Percentiles rank a stretch among this genome's conserved stretches.
Conservation (phyloP, 2,797 vertebrate genomes). For the Artibeus lituratus region DNA sequence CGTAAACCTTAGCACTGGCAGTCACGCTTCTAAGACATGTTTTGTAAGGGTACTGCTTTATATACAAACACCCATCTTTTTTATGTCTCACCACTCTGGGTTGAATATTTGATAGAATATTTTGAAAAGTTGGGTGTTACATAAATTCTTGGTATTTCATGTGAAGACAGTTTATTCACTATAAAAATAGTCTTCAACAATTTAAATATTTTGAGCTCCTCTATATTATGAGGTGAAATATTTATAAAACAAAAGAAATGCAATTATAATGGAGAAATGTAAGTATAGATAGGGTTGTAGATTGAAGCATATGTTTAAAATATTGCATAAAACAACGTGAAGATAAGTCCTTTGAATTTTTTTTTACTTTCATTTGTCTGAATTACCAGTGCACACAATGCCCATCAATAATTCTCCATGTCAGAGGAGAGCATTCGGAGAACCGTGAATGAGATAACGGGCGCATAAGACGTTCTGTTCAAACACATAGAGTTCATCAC, state of each 20-base stretch:
- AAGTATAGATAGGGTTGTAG: neutral
- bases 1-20: neutral
- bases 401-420: neutral
- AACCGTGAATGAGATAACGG: neutral
- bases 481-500: conserved; percentile 6
- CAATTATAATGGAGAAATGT: neutral
- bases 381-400: conserved; percentile 2
- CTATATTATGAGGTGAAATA: neutral
- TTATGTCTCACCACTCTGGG: neutral
- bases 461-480: conserved; percentile 29
- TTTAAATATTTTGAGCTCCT: neutral
- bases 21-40: neutral
- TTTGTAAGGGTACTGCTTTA: neutral
- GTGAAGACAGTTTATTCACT: neutral
- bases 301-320: neutral
- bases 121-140: neutral
- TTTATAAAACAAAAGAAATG: neutral
- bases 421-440: conserved; percentile 24
- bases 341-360: neutral
- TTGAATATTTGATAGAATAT: neutral
- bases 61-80: neutral
- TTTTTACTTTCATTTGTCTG: neutral
- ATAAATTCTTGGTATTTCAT: conserved; percentile 10
- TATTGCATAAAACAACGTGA: neutral
- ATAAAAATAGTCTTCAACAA: neutral